A percentile compares a stretch with the other conserved stretches of the same genome.
Conservation (phyloP, 2,888 invertebrate species). For the Hydrotaea diabolus region DNA sequence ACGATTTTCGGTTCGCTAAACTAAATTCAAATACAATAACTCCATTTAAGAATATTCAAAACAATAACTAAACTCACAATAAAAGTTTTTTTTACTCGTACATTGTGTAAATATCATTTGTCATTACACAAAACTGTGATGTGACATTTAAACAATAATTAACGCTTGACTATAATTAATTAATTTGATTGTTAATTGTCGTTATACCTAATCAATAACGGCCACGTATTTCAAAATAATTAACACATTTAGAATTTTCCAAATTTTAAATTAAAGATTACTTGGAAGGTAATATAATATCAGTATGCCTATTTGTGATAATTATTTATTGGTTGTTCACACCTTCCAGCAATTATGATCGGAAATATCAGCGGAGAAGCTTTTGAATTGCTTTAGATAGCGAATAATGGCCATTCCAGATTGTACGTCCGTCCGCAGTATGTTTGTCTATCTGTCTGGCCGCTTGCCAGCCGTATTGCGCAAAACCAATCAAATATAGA, state of each 20-base stretch:
- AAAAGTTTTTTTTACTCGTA: too few species aligned
- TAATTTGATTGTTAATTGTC: background rate
- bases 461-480: background rate
- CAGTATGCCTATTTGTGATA: too few species aligned
- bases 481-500: background rate
- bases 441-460: background rate
- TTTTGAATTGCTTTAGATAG: background rate
- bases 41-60: too few species aligned
- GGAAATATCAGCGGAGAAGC: too few species aligned
- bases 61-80: background rate
- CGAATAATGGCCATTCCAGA: too few species aligned
- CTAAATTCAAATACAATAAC: too few species aligned
- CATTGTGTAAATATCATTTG: background rate
- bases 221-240: background rate
- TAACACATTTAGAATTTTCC: too few species aligned
- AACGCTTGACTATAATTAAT: slow-evolving; percentile 1
- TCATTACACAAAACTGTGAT: background rate
- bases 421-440: too few species aligned
- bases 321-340: background rate
- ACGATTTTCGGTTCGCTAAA: too few species aligned
- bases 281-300: background rate
- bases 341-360: background rate
- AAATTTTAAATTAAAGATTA: background rate
- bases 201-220: background rate
- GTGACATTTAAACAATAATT: background rate